Evolutionary conservation across 2,888 invertebrate species (phyloP).

Genomic region (Nemotelus pantherinus): DNA sequence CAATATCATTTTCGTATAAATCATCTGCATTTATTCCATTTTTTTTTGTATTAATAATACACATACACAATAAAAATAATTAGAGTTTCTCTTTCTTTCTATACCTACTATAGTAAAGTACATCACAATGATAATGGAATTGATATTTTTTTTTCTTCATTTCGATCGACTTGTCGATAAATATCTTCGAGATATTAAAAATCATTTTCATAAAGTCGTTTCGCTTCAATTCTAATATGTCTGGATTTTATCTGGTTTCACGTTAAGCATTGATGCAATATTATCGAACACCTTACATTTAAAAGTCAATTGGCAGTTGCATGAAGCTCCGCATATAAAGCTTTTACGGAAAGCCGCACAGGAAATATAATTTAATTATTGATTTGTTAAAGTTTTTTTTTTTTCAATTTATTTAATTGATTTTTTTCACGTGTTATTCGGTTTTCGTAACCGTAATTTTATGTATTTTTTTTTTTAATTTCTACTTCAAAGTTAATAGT

Average conservation of each 20-base stretch:
- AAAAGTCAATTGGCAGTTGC: constrained; percentile 5
- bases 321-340: neutral
- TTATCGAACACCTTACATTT: constrained; percentile 1
- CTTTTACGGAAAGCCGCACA: constrained; percentile 20
- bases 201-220: too few relatives aligned
- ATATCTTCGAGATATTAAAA: neutral
- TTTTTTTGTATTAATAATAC: constrained; percentile 19
- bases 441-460: neutral
- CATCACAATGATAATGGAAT: constrained; percentile 50
- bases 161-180: neutral
- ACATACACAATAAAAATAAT: constrained; percentile 34
- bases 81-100: constrained; percentile 3
- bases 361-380: neutral
- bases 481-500: neutral
- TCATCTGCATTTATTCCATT: constrained; percentile 17
- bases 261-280: constrained; percentile 29
- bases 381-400: neutral
- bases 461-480: neutral
- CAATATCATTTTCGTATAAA: neutral
- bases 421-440: neutral
- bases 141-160: constrained; percentile 40
- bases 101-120: constrained; percentile 32
- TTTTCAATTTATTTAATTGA: neutral
- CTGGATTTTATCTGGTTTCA: constrained; percentile 7
- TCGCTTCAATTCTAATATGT: neutral